Conservation (phyloP, 2,113 vertebrate species). For the Macrotus californicus region DNA sequence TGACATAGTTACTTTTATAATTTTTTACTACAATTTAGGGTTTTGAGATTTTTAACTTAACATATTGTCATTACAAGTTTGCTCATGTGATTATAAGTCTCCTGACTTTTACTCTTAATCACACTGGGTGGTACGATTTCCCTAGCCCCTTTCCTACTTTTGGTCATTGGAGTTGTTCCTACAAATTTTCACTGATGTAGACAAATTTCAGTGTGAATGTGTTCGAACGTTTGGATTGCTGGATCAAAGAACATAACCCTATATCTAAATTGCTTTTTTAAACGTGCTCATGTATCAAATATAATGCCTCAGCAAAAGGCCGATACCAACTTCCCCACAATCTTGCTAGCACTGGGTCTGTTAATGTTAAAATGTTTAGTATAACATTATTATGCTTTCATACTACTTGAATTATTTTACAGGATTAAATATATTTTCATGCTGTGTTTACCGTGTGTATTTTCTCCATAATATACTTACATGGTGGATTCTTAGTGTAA, state of each 20-base stretch:
- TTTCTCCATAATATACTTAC: background rate
- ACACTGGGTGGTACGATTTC: background rate
- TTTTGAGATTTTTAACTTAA: constrained; percentile 15
- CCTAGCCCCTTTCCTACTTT: background rate
- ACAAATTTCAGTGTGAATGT: background rate
- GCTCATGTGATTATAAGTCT: background rate
- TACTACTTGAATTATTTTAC: background rate
- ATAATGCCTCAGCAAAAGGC: background rate
- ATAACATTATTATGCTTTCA: background rate
- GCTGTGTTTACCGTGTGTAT: background rate
- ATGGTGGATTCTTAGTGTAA: background rate
- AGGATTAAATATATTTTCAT: background rate
- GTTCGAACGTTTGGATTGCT: background rate
- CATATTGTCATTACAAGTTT: background rate
- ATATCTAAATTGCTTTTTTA: background rate
- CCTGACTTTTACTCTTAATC: constrained; percentile 7
- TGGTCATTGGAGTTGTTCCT: background rate
- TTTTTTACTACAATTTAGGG: background rate
- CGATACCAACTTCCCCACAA: background rate
- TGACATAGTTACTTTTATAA: constrained; percentile 9
- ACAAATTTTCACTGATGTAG: background rate
- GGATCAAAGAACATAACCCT: background rate
- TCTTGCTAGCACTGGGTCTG: background rate
- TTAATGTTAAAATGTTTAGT: background rate
- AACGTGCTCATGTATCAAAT: background rate